phyloP scores from a whole-genome alignment of 2,888 invertebrate species.

The Zonitis immaculata region DNA sequence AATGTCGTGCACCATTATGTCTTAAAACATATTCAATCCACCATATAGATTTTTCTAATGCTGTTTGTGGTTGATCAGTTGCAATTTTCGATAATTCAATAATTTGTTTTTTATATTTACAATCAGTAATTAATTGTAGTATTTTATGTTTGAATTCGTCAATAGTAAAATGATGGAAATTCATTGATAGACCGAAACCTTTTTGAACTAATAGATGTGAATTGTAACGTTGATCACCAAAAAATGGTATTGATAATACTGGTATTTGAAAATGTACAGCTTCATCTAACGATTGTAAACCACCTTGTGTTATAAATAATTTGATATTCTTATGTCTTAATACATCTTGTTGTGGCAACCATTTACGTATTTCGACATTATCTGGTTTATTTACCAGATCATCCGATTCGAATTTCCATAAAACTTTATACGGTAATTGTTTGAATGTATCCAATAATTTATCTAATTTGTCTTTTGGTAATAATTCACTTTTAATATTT shows the following conservation, averaged over 20 bases:
- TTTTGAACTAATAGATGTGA: slow-evolving; percentile 24
- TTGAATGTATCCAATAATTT: slow-evolving; percentile 41
- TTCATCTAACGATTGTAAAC: slow-evolving; percentile 35
- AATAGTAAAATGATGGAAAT: slow-evolving; percentile 27
- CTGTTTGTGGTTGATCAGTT: slow-evolving; percentile 28
- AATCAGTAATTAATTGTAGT: slow-evolving; percentile 27
- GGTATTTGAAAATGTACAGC: slow-evolving; percentile 31
- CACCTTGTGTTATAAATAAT: slow-evolving; percentile 34
- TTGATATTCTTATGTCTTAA: slow-evolving; percentile 35
- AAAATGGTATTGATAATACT: slow-evolving; percentile 33
- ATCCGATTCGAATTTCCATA: slow-evolving; percentile 49
- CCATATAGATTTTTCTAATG: slow-evolving; percentile 32
- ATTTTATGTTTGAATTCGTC: slow-evolving; percentile 30
- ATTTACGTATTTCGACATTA: slow-evolving; percentile 46
- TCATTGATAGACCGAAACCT: slow-evolving; percentile 27
- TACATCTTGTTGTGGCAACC: slow-evolving; percentile 47
- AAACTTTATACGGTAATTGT: slow-evolving; percentile 45
- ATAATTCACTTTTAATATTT: slow-evolving; percentile 39
- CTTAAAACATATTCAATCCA: slow-evolving; percentile 37
- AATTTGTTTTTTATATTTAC: slow-evolving; percentile 25
- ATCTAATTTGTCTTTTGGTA: slow-evolving; percentile 36
- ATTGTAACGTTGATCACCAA: slow-evolving; percentile 34
- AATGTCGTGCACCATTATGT: slow-evolving; percentile 32
- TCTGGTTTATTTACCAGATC: slow-evolving; percentile 33
- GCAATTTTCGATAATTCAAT: slow-evolving; percentile 18